These are phyloP conservation scores for Pithecia hirsuta DNA, from an alignment of 2,797 vertebrate species.

Conservation along the genomic window DNA sequence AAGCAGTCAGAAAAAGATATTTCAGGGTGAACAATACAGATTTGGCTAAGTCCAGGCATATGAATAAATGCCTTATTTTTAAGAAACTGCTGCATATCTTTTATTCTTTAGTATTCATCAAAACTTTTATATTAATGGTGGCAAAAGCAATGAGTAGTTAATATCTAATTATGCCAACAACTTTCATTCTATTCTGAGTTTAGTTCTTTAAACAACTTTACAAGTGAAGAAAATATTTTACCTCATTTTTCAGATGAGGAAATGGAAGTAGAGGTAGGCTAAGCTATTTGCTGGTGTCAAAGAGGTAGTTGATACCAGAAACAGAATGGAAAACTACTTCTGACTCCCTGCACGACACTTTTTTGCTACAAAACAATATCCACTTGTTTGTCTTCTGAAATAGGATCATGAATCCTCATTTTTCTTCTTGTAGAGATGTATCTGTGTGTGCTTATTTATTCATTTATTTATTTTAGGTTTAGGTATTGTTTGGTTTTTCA, in stretches of 20 bases:
- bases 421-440: neutral
- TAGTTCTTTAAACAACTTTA: neutral
- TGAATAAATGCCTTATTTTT: neutral
- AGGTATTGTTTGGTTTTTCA: neutral
- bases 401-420: neutral
- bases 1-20: neutral
- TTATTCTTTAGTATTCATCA: neutral
- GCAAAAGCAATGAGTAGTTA: neutral
- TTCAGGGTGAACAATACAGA: neutral
- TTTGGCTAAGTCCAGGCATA: neutral
- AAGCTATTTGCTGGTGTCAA: neutral
- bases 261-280: neutral
- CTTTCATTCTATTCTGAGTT: neutral
- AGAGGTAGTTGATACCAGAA: fast-evolving
- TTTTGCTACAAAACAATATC: neutral
- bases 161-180: neutral
- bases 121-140: neutral
- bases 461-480: slow-evolving; percentile 29
- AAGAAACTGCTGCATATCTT: neutral
- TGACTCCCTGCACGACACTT: fast-evolving
- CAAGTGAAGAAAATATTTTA: neutral
- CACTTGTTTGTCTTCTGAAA: neutral
- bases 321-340: neutral
- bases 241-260: neutral
- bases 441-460: neutral